Evolutionary conservation across 2,797 vertebrate species (phyloP).

Genomic region (Nasua narica): DNA sequence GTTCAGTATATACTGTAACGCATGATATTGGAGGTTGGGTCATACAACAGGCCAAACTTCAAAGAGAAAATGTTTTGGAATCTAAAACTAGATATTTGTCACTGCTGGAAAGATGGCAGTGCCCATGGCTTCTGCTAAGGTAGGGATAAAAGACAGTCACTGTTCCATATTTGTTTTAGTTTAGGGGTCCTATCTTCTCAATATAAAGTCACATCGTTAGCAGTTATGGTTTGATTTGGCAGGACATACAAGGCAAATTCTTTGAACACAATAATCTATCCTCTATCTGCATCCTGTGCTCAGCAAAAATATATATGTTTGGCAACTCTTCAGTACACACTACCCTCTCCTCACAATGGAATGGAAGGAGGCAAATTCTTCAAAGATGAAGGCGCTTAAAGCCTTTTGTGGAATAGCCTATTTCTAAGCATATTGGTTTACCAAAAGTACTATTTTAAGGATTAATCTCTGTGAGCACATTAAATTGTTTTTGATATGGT

Average conservation of each 20-base stretch:
- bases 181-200: not conserved
- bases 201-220: not conserved
- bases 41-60: not conserved
- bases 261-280: not conserved
- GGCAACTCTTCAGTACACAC: not conserved
- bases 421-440: not conserved
- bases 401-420: not conserved
- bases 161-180: not conserved
- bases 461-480: not conserved
- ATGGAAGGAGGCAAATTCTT: not conserved
- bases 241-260: not conserved
- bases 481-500: not conserved
- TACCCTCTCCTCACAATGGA: not conserved
- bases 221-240: not conserved
- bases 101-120: not conserved
- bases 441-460: not conserved
- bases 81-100: not conserved
- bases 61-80: not conserved
- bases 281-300: not conserved
- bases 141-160: not conserved
- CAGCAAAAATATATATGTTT: not conserved
- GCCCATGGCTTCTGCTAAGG: not conserved
- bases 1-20: not conserved
- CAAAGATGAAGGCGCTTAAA: not conserved
- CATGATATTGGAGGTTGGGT: not conserved